These are phyloP conservation scores for Callyntrura sp. DNA, from an alignment of 2,888 invertebrate genomes.

Conservation along the genomic window DNA sequence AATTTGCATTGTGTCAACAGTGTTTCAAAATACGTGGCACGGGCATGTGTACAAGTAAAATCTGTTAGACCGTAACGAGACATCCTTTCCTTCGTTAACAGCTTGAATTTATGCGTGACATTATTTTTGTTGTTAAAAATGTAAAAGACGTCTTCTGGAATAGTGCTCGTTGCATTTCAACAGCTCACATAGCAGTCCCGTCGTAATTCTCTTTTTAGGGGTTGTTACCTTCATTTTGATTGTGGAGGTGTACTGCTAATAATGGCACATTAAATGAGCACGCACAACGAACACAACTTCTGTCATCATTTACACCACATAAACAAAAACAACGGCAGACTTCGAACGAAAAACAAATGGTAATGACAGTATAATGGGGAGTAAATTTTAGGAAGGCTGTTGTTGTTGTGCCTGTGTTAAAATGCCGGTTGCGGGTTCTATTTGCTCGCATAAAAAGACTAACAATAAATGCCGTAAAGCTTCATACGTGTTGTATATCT, in stretches of 20 bases:
- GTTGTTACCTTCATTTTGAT: slow-evolving; percentile 1
- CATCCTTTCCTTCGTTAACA: slow-evolving; percentile 2
- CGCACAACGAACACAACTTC: slow-evolving; percentile 31
- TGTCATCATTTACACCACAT: slow-evolving; percentile 39
- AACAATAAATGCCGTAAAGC: not conserved
- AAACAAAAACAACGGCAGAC: not conserved
- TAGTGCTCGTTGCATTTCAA: not conserved
- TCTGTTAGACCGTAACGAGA: not conserved
- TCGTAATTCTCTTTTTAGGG: not conserved
- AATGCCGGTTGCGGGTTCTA: not conserved
- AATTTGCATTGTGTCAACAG: slow-evolving; percentile 22
- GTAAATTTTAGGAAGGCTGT: slow-evolving; percentile 8
- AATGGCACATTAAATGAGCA: slow-evolving; percentile 41
- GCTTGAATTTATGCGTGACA: not conserved
- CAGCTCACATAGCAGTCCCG: not conserved
- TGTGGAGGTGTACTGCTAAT: not conserved
- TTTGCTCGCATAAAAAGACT: not conserved
- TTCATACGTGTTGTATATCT: not conserved
- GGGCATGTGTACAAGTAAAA: not conserved
- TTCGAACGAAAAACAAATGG: not conserved
- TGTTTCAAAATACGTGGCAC: not conserved
- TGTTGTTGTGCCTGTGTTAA: slow-evolving; percentile 3
- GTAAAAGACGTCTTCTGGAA: slow-evolving; percentile 31
- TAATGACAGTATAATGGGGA: slow-evolving; percentile 8
- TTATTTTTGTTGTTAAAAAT: slow-evolving; percentile 18